Conservation (phyloP, 1,140 invertebrate species). For the Diabrotica virgifera region DNA sequence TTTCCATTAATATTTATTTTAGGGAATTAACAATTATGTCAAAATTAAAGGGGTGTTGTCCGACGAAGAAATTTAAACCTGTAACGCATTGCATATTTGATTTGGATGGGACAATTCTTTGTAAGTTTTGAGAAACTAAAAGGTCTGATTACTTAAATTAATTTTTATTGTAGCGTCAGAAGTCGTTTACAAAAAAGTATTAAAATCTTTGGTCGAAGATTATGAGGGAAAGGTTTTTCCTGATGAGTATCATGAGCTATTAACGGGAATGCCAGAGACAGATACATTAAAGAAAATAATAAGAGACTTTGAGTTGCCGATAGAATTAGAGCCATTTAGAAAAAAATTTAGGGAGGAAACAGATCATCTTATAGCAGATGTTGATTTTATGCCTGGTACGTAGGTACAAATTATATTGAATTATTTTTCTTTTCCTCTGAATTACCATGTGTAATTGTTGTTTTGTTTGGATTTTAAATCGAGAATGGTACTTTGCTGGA, state of each 20-base stretch:
- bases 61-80: constrained; percentile 7
- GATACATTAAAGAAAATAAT: constrained; percentile 54
- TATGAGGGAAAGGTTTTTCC: constrained; percentile 69
- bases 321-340: not conserved
- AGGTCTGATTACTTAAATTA: not conserved
- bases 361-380: not conserved
- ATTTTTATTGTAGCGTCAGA: constrained; percentile 63
- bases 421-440: no score
- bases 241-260: constrained; percentile 67
- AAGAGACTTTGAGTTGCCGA: not conserved
- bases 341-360: not conserved
- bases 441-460: no score
- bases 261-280: constrained; percentile 68
- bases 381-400: constrained; percentile 23
- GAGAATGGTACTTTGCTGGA: no score
- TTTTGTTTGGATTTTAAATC: no score
- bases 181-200: constrained; percentile 67
- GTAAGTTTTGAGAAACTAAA: not conserved
- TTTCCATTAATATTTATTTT: no score
- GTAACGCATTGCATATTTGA: constrained; percentile 25
- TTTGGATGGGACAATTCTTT: constrained; percentile 22
- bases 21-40: not conserved
- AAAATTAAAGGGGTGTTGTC: not conserved
- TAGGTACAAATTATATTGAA: not conserved
- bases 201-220: constrained; percentile 59